These are phyloP conservation scores for Phocoena phocoena DNA, from an alignment of 2,113 vertebrate genomes.

Conservation along the genomic window DNA sequence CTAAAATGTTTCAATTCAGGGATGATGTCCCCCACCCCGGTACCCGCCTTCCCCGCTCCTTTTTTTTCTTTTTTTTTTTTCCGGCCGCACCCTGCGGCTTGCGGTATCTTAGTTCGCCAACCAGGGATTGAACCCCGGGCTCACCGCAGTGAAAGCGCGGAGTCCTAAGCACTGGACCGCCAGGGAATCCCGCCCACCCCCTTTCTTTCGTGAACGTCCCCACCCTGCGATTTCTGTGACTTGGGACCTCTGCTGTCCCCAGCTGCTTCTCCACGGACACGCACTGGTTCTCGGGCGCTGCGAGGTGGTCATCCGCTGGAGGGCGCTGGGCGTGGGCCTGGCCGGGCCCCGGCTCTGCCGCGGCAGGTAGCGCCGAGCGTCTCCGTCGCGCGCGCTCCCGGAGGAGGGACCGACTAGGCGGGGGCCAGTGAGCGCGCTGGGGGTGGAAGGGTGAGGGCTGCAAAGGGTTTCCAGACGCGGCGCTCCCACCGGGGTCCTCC, in stretches of 20 bases:
- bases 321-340: background rate
- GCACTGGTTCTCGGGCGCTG: background rate
- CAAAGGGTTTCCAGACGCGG: no score
- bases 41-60: background rate
- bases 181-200: background rate
- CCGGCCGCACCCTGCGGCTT: background rate
- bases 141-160: background rate
- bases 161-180: background rate
- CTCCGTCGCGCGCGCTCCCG: background rate
- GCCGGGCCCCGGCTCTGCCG: background rate
- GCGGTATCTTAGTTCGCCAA: background rate
- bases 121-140: background rate
- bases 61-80: background rate
- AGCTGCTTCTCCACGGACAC: background rate
- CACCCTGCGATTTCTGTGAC: background rate
- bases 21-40: background rate
- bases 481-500: background rate
- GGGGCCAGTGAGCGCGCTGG: fast-evolving
- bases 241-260: background rate
- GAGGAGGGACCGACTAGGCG: no score
- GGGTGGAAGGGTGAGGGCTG: background rate
- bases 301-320: background rate
- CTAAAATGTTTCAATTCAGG: background rate
- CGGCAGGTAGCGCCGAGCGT: background rate
- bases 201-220: background rate